A percentile compares a stretch with the other conserved stretches of the same genome.
phyloP scores from a whole-genome alignment of 2,113 vertebrate species.

The Melanotaenia duboulayi region DNA sequence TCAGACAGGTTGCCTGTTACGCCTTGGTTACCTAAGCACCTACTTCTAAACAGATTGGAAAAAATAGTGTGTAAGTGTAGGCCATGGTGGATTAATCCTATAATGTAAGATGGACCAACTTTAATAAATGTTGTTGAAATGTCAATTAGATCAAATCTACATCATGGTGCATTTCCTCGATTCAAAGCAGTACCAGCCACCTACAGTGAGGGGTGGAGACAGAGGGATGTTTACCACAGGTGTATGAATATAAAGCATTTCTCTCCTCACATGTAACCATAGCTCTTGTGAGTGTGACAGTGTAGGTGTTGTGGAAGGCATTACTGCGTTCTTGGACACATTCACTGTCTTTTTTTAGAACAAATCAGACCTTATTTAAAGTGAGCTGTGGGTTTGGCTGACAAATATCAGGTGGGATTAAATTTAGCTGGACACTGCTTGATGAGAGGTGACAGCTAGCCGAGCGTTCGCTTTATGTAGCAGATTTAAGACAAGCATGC shows the following conservation, averaged over 20 bases:
- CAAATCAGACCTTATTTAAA: constrained; percentile 10
- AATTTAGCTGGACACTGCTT: neutral
- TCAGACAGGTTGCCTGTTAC: neutral
- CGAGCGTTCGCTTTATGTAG: neutral
- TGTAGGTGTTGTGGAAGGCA: constrained; percentile 36
- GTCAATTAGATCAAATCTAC: constrained; percentile 17
- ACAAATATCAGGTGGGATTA: neutral
- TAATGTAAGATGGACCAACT: constrained; percentile 1
- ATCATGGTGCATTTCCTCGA: constrained; percentile 25
- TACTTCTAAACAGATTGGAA: neutral
- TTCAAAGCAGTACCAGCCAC: constrained; percentile 8
- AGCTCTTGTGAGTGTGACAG: constrained; percentile 20
- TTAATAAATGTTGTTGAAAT: constrained; percentile 12
- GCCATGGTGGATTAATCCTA: neutral
- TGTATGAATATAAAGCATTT: constrained; percentile 50
- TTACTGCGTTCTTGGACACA: constrained; percentile 12
- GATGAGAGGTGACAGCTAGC: neutral
- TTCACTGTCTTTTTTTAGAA: neutral
- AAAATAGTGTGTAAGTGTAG: neutral
- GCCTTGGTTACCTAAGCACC: neutral
- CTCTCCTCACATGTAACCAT: constrained; percentile 12
- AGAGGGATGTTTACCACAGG: constrained; percentile 31
- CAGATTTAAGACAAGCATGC: neutral
- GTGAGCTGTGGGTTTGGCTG: neutral
- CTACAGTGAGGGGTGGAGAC: constrained; percentile 4